Conservation (phyloP, 2,888 invertebrate species). For the Drosophila longiperda region DNA sequence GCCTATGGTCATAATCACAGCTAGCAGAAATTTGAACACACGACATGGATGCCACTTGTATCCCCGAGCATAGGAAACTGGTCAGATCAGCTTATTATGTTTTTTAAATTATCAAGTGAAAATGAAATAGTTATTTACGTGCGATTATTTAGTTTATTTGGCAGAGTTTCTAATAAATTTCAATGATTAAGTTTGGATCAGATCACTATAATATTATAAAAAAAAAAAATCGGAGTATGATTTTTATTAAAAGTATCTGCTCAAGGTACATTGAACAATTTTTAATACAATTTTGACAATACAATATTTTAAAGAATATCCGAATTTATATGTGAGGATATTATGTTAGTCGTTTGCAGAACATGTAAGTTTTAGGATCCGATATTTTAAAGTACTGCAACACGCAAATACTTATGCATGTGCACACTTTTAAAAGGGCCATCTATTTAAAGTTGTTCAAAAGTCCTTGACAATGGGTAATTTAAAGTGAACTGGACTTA, state of each 20-base stretch:
- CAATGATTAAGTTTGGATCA: not conserved
- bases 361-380: not conserved
- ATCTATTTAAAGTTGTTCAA: conserved; percentile 67
- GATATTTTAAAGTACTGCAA: conserved; percentile 1
- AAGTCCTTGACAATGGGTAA: conserved; percentile 72
- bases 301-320: not conserved
- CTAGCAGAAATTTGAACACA: not conserved
- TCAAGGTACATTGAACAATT: not conserved
- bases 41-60: not conserved
- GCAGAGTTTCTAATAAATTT: not conserved
- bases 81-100: not conserved
- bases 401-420: conserved; percentile 9
- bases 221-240: too few species aligned
- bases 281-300: not conserved
- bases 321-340: not conserved
- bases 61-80: not conserved
- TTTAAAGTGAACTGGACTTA: conserved; percentile 60
- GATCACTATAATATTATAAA: not conserved
- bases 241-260: not conserved
- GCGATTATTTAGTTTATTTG: not conserved
- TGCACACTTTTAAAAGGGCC: conserved; percentile 38
- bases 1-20: conserved; percentile 21
- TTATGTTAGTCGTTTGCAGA: not conserved
- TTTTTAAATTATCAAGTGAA: not conserved
- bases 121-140: not conserved